Percentiles rank a stretch among this genome's conserved stretches.
Conservation (phyloP, 2,888 invertebrate genomes). For the Apoderus coryli region DNA sequence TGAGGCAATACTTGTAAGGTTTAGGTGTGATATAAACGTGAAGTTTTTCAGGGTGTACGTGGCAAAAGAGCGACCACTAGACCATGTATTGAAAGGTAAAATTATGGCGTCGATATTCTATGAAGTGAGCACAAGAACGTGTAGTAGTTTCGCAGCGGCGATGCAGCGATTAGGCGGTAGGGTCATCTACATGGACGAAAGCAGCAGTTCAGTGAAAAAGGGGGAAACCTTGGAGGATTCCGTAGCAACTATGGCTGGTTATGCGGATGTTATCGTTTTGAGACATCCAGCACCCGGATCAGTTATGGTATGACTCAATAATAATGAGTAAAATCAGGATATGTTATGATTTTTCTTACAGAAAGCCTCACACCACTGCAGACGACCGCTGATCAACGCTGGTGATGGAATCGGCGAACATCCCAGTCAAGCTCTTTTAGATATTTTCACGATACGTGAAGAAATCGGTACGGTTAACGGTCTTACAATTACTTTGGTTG, state of each 20-base stretch:
- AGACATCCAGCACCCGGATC: slow-evolving; percentile 90
- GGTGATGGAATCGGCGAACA: slow-evolving; percentile 97
- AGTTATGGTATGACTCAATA: slow-evolving; percentile 54
- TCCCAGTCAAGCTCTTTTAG: slow-evolving; percentile 94
- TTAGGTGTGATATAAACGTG: too few species aligned
- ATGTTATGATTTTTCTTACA: slow-evolving; percentile 30
- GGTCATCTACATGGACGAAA: slow-evolving; percentile 80
- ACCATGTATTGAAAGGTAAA: slow-evolving; percentile 65
- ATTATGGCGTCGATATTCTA: slow-evolving; percentile 94
- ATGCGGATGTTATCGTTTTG: slow-evolving; percentile 86
- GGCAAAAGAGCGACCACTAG: slow-evolving; percentile 66
- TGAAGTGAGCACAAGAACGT: slow-evolving; percentile 94
- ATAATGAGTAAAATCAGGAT: slow-evolving; percentile 1
- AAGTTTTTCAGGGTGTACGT: slow-evolving; percentile 56
- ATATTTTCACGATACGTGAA: slow-evolving; percentile 95
- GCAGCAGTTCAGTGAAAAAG: slow-evolving; percentile 87
- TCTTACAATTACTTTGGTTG: slow-evolving; percentile 93
- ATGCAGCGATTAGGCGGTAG: slow-evolving; percentile 93
- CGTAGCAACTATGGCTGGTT: slow-evolving; percentile 76
- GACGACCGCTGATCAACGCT: slow-evolving; percentile 92
- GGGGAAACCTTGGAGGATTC: slow-evolving; percentile 91
- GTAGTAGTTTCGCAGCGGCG: slow-evolving; percentile 91
- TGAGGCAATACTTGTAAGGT: slow-evolving; percentile 5
- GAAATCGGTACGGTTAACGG: slow-evolving; percentile 98
- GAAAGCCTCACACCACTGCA: slow-evolving; percentile 68